Evolutionary conservation across 2,888 invertebrate species (phyloP), one percentile per base, ranked within the genome.

Genomic region (Uropetala carovei): DNA sequence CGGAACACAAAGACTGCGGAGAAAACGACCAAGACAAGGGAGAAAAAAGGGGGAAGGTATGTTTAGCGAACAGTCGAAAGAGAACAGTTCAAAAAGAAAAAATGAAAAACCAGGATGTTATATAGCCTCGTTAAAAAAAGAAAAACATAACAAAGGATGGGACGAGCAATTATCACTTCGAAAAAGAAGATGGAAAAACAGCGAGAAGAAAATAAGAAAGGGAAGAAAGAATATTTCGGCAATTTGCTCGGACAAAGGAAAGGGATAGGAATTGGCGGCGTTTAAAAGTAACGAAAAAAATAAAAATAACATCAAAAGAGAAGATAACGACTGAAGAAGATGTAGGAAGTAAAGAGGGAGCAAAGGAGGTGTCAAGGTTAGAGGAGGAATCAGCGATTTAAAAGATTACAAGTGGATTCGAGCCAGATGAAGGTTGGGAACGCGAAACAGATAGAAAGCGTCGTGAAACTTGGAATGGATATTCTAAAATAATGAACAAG

Each of bases 121-220:
- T 75, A 27, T 10, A 13, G 75, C 75, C 22, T 75, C 75, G 75
- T 75, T 75, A 75, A 75, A 75, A 18, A 13, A n/a, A n/a, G n/a
- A n/a, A 22, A 75, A 75, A 14, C 75, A 8, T 9, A 22, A 27
- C 75, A 27, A 75, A 75, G 27, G 27, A 27, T 4, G 27, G 75
- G 68, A 22, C n/a, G 75, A 75, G 75, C 75, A 75, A 75, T 75
- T 75, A 75, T 75, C 75, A 75, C 75, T 75, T 75, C 14, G 75
- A 13, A 27, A 75, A 75, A n/a, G 75, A 75, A n/a, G 75, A 43
- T 43, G 43, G 22, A 75, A 75, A 75, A 75, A 75, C 75, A 75
- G 75, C 22, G 27, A 27, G 5, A 22, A 27, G 22, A 68, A 5
- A 68, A 18, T 68, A 22, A 8, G 18, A 13, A 27, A 27, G 22